Base-by-base conservation (phyloP, 2,797 vertebrate species). In the Halcyon chelicuti region DNA sequence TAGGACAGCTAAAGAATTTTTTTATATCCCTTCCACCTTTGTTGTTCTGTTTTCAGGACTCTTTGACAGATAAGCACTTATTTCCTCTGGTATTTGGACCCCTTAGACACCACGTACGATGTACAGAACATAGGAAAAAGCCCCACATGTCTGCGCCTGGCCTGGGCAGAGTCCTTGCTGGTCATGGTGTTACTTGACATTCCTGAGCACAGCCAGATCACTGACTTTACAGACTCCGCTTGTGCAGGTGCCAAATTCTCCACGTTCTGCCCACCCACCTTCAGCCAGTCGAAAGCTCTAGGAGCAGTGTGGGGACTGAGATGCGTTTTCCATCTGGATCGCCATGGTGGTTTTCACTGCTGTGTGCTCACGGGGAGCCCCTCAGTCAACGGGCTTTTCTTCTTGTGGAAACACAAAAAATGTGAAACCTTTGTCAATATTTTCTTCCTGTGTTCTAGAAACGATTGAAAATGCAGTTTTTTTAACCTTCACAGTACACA, bases 21-120 rank as follows among this genome's bases (percentile, higher is more conserved):
- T 95, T 94, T 31, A 31, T 95, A 97, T 96, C 94, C 77, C 78
- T 90, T 96, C 88, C 86, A 97, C 90, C 91, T 98, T 97, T 98
- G 97, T 98, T 98, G 96, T 96, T 94, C 81, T 96, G 95, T 98
- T 97, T 97, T 97, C 94, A 96, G 97, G 95, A 97, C 94, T 97
- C 73, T 94, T 74, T 92, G 88, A 94, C 91, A 98, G 98, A 98
- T 98, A 98, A 98, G 96, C 98, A 94, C 96, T 95, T 95, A 97
- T 77, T 97, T 97, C 96, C 80, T 96, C 63, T 92, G 89, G 90
- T 71, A 95, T 90, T 97, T 78, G 91, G 81, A 86, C 49, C 91
- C 95, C 91, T 96, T 90, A 77, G 93, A 96, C 95, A 89, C 90
- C 77, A 76, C 35, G 10, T 86, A 96, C 77, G 74, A 82, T 73